Base-by-base conservation (phyloP, 2,888 invertebrate species). In the Epicampocera succincta region DNA sequence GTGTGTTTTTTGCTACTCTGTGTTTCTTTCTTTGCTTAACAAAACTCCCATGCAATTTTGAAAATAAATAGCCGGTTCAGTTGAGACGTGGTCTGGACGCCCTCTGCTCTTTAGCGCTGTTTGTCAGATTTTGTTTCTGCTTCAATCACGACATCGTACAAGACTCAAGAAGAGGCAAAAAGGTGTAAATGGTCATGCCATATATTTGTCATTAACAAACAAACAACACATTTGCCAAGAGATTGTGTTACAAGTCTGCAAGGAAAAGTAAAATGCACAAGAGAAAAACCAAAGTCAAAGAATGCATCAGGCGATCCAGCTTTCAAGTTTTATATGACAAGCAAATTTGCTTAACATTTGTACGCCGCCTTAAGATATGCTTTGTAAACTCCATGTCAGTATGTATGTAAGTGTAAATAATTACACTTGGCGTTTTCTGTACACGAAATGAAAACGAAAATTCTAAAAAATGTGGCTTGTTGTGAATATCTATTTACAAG, bases 151-250 rank as follows among this genome's bases (percentile, higher is more conserved):
- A 65, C 52, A 44, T 15, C 54, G 21, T 44, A 19, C 17, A 54
- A 44, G 54, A 29, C 29, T 44, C 3, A 48, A 52, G n/a, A 9
- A 48, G 56, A 12, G 29, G n/a, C 17, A 46, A 69, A 38, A 61
- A 69, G 76, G 69, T 69, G 54, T 61, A 76, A 76, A 17, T 69
- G 38, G 68, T 54, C 44, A 61, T 68, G 68, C 46, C 61, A 40
- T 46, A 52, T 50, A 44, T 76, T 68, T 76, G 52, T 69, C 76
- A 76, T 69, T 69, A 61, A 76, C 61, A 69, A 42, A 44, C 50
- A 60, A 72, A 65, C 42, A 21, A 44, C 25, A 8, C 25, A 17
- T 42, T 61, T 75, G 75, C 29, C 58, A 50, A 50, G 29, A 25
- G 40, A 50, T 74, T 25, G 29, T 58, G 15, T 66, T 65, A 40